Base-by-base conservation (phyloP, 2,888 invertebrate genomes). In the Balanococcus diminutus region DNA sequence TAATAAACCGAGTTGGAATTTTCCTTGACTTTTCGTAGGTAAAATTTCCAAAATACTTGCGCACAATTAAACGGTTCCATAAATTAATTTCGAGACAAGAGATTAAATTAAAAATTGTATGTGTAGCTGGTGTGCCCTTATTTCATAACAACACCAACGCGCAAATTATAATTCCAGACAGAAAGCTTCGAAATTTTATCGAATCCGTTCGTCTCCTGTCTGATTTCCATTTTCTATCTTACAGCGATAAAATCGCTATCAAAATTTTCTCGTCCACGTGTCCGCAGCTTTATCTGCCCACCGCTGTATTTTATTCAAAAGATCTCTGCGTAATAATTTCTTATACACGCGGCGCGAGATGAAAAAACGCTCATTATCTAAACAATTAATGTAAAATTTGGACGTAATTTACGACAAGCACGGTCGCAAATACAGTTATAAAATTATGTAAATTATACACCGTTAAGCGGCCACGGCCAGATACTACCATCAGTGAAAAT, bases 391-490 rank as follows among this genome's bases (percentile, higher is more conserved):
- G 75, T 8, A 36, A 67, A 79, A 79, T 79, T 79, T 36, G n/a
- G 31, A n/a, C 75, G 32, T 36, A 36, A 79, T 79, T 79, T 32
- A 79, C 75, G 75, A 36, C 32, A 79, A 79, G 36, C 75, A 36
- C 36, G 31, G 75, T 79, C 6, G 75, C 75, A 79, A 79, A 79
- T 79, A 79, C 16, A 79, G 75, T 79, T 36, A 79, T 79, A 36
- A 79, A 79, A 79, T 79, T 79, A 79, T 79, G 75, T 79, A 79
- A 79, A 79, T 79, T 79, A 79, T 32, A 36, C n/a, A n/a, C 75
- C 32, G 32, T 79, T 67, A 56, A 19, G 56, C 56, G 22, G 56
- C 56, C 3, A 22, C 22, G 22, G 0, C 56, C 19, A 19, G 36
- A 36, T 36, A 79, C 67, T 56, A 56, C 67, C 75, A 79, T 79